These are phyloP conservation scores for Halictus rubicundus DNA, from an alignment of 1,140 invertebrate genomes.

Conservation along the genomic window DNA sequence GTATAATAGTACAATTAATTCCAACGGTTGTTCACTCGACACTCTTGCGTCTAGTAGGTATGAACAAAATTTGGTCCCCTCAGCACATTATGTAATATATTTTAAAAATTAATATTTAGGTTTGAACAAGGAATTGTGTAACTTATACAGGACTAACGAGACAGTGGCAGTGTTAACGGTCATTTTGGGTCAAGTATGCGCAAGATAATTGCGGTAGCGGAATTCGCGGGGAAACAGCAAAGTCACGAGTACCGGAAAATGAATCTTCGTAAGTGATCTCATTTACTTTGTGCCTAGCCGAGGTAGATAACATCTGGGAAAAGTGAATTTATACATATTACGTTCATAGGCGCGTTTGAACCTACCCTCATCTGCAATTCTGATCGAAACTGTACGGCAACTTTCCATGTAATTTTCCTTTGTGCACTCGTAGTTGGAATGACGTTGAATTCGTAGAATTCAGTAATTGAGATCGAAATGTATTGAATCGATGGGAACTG, in stretches of 20 bases:
- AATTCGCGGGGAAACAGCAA: slow-evolving; percentile 4
- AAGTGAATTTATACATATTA: slow-evolving; percentile 45
- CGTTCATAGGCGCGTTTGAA: slow-evolving; percentile 20
- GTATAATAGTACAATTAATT: no score
- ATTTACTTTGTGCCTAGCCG: slow-evolving; percentile 17
- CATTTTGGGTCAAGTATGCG: neutral
- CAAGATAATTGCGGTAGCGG: neutral
- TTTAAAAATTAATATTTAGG: no score
- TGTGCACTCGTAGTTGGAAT: slow-evolving; percentile 30
- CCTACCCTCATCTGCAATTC: slow-evolving; percentile 38
- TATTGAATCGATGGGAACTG: slow-evolving; percentile 10
- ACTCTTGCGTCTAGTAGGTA: no score
- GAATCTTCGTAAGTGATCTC: slow-evolving; percentile 28
- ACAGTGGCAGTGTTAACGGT: no score
- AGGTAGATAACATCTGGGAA: slow-evolving; percentile 16
- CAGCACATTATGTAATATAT: no score
- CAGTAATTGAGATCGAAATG: slow-evolving; percentile 42
- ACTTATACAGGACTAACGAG: no score
- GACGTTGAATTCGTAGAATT: slow-evolving; percentile 38
- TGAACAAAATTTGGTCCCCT: no score
- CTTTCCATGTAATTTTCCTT: slow-evolving; percentile 50
- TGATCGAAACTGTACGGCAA: slow-evolving; percentile 39
- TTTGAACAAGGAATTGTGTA: no score
- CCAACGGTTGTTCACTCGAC: no score
- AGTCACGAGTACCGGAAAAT: slow-evolving; percentile 18